Evolutionary conservation across 2,113 vertebrate species (phyloP), one percentile per base, ranked within the genome.

Genomic region (Ibidorhyncha struthersii): DNA sequence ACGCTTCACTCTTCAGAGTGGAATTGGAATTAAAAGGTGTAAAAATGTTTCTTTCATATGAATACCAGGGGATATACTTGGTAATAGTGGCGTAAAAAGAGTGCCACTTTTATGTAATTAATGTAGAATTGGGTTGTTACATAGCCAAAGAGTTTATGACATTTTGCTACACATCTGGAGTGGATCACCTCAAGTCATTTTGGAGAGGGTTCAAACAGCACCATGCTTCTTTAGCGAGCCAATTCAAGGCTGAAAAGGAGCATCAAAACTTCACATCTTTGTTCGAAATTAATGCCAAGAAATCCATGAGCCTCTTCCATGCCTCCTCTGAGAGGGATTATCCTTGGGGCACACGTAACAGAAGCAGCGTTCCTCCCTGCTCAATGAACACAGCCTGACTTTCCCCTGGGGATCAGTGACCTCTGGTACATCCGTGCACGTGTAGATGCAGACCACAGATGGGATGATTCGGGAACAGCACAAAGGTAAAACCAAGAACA

Each of bases 381-480:
- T 61, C 40, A 17, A 0, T 30, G 47, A 78, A 74, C 18, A 45
- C 25, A 53, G 80, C 20, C 65, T 20, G 32, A 25, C 50, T 66
- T 84, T 30, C 21, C 59, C 62, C 50, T n/a, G 40, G 27, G 30
- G 19, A 78, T 63, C 56, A 34, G 32, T 40, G 55, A 71, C 67
- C n/a, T 81, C 34, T 27, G 40, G 11, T 34, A 38, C 52, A 67
- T 40, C 49, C 0, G 0, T 47, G 36, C 13, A 34, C 1, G 1
- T 1, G 1, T 4, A 73, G 29, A 41, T 58, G 40, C 43, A 79
- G 56, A 65, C 19, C 29, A 40, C 2, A 2, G 63, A 61, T 25
- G 32, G 56, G 56, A 49, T 78, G 23, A 56, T 45, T 84, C 41
- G 87, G 56, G 62, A 87, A 58, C 4, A 92, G 17, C 49, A 91